These are phyloP conservation scores for Cabera pusaria DNA, from an alignment of 2,888 invertebrate species.

Conservation along the genomic window DNA sequence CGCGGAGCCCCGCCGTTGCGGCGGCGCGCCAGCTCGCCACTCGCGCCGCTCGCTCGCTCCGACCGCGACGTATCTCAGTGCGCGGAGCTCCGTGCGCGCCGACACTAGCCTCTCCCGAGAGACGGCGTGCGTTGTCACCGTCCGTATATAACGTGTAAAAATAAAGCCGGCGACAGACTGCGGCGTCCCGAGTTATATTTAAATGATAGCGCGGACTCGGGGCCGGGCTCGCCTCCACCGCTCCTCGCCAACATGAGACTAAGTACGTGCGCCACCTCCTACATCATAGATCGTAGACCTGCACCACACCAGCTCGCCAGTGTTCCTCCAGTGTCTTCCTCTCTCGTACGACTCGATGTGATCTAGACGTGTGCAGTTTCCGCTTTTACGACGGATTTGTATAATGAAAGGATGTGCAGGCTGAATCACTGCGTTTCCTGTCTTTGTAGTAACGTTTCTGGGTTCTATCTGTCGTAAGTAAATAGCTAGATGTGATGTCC, in stretches of 20 bases:
- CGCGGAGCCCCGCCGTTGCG: constrained; percentile 42
- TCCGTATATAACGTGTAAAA: constrained; percentile 72
- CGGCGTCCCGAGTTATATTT: constrained; percentile 77
- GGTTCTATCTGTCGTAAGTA: constrained; percentile 39
- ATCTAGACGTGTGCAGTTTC: constrained; percentile 40
- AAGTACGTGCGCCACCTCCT: constrained; percentile 72
- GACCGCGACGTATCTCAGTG: constrained; percentile 42
- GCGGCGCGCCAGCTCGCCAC: constrained; percentile 51
- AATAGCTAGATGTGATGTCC: constrained; percentile 9
- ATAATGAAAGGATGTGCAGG: constrained; percentile 51
- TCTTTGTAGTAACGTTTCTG: constrained; percentile 48
- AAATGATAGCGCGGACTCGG: constrained; percentile 76
- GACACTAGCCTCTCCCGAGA: constrained; percentile 49
- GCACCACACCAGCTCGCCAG: constrained; percentile 41
- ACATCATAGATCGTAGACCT: constrained; percentile 49
- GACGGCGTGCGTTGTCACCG: constrained; percentile 63
- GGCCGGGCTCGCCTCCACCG: constrained; percentile 66
- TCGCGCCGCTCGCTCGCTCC: constrained; percentile 59
- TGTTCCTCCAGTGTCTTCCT: constrained; percentile 33
- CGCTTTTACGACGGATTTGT: constrained; percentile 48
- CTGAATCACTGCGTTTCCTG: constrained; percentile 58
- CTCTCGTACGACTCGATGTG: constrained; percentile 23
- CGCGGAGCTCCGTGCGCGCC: constrained; percentile 33
- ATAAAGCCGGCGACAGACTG: constrained; percentile 80
- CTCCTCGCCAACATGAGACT: constrained; percentile 70